Conservation (phyloP, 1,140 invertebrate species). For the Drosophila lacertosa region DNA sequence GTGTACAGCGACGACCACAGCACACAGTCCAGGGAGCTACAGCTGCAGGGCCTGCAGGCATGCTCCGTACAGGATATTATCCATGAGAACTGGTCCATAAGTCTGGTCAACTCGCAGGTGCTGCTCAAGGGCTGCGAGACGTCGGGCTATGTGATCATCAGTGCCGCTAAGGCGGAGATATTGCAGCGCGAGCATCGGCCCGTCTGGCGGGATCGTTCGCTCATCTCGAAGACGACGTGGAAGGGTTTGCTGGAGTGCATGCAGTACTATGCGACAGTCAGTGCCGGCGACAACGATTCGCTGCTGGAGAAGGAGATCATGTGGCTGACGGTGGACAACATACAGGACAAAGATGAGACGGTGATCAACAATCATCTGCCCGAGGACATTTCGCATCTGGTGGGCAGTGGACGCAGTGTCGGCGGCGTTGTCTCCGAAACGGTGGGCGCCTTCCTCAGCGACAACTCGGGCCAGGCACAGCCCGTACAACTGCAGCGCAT, state of each 20-base stretch:
- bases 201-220: conserved; percentile 94
- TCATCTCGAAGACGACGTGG: conserved; percentile 98
- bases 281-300: conserved; percentile 91
- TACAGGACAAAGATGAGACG: conserved; percentile 93
- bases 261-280: conserved; percentile 99
- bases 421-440: conserved; percentile 97
- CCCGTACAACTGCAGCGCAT: conserved; percentile 94
- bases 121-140: conserved; percentile 98
- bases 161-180: conserved; percentile 97
- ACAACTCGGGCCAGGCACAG: conserved; percentile 81
- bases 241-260: conserved; percentile 97
- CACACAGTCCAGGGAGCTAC: conserved; percentile 89
- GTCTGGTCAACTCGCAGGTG: conserved; percentile 97
- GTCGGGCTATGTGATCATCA: conserved; percentile 97
- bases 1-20: conserved; percentile 95
- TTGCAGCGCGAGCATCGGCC: conserved; percentile 95
- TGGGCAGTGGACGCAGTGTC: conserved; percentile 97
- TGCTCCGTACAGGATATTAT: conserved; percentile 95
- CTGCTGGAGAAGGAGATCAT: conserved; percentile 93
- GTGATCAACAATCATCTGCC: conserved; percentile 90
- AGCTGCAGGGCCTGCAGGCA: conserved; percentile 93
- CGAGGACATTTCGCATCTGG: conserved; percentile 95
- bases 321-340: conserved; percentile 97
- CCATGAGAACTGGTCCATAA: conserved; percentile 95
- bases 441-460: conserved; percentile 91